Evolutionary conservation across 2,888 invertebrate genomes (phyloP), one percentile per base, ranked within the genome.

Genomic region (Trypoxylon attenuatum): DNA sequence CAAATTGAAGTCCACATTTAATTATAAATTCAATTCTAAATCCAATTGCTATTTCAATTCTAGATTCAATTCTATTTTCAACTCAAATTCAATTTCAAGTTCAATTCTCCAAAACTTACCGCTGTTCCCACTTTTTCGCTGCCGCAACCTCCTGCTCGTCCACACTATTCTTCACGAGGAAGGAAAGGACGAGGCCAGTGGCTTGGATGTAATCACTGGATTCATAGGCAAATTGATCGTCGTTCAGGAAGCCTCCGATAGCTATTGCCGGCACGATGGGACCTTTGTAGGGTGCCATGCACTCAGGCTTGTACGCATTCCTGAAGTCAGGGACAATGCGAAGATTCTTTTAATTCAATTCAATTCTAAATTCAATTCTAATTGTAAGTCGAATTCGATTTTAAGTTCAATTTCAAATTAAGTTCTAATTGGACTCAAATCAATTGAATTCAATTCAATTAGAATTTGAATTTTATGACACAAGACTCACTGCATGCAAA

Each of bases 221-320:
- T 0, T 90, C 89, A 15, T 85, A 86, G 0, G 87, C 81, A 13
- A 88, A 85, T 69, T 90, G 84, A 3, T 84, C 87, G 0, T 86
- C 85, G 23, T 87, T 85, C 27, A 89, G 89, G 79, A 90, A 92
- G n/a, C 96, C 97, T 21, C 97, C 98, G 29, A 97, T 89, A 0
- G 93, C 92, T 54, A 97, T 89, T 66, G 93, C 94, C 0, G 97
- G 96, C 73, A 95, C 92, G 5, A 96, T 90, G 1, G 97, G 97
- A 0, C 96, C 98, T 23, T 97, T 97, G 88, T 93, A 98, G 0
- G 92, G 89, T 0, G 94, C 94, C 58, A 96, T 87, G 84, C 98
- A 99, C 0, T 89, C 87, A 2, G 90, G 86, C 79, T 88, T 85
- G 77, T 89, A 90, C 0, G 91, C 88, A 60, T 89, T 90, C 74